A percentile compares a stretch with the other conserved stretches of the same genome.
Evolutionary conservation across 2,888 invertebrate genomes (phyloP).

Genomic region (Sacculina carcini): DNA sequence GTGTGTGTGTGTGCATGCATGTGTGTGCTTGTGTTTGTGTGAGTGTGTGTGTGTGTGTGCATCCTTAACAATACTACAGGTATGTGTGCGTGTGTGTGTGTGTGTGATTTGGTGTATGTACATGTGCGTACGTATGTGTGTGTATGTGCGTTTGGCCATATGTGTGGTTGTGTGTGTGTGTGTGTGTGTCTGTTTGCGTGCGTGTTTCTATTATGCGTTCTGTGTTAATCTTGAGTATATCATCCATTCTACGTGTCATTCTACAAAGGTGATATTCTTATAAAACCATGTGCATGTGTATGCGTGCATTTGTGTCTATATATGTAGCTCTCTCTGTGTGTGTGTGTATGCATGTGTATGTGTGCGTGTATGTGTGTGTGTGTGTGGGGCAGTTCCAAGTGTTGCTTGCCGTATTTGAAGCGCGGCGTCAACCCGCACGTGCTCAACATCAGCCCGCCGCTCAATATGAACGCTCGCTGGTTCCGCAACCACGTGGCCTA

Average conservation of each 20-base stretch:
- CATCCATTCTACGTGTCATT: too few relatives aligned
- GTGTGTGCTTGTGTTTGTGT: too few relatives aligned
- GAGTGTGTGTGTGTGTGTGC: too few relatives aligned
- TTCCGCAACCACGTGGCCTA: slow-evolving; percentile 78
- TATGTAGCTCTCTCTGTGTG: not conserved
- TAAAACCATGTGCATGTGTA: not conserved
- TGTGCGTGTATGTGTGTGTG: not conserved
- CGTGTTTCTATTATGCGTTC: not conserved
- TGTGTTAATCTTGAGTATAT: too few relatives aligned
- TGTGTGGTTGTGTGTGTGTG: too few relatives aligned
- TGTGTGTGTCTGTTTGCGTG: too few relatives aligned
- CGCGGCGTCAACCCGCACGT: slow-evolving; percentile 77
- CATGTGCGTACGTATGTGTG: not conserved
- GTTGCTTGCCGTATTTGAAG: slow-evolving; percentile 59
- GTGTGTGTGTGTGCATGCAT: too few relatives aligned
- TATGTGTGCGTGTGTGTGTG: not conserved
- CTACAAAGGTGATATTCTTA: not conserved
- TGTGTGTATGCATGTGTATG: not conserved
- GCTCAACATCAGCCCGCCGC: slow-evolving; percentile 76
- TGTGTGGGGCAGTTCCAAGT: slow-evolving; percentile 42
- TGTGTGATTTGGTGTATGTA: too few relatives aligned
- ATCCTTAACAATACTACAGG: not conserved
- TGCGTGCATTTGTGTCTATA: not conserved
- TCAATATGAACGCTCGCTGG: slow-evolving; percentile 70
- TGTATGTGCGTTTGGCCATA: not conserved